These are phyloP conservation scores for Phorcus lineatus DNA, from an alignment of 2,888 invertebrate genomes.

Conservation along the genomic window DNA sequence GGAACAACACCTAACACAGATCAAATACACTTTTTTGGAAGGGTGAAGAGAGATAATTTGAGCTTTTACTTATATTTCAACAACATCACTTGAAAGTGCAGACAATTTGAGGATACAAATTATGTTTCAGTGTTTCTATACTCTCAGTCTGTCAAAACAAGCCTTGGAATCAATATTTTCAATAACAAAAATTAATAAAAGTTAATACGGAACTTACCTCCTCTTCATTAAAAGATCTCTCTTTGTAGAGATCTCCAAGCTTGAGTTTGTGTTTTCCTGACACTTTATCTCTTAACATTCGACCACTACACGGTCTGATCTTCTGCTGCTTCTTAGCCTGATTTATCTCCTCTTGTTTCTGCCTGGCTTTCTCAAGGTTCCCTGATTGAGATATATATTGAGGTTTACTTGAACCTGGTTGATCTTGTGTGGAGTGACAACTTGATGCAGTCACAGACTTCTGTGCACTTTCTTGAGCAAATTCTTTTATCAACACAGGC, in stretches of 20 bases:
- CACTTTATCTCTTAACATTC: constrained; percentile 46
- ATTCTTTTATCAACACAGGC: too few relatives aligned
- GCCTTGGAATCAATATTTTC: background rate
- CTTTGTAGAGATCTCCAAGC: background rate
- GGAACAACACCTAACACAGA: too few relatives aligned
- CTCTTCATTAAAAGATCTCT: constrained; percentile 1
- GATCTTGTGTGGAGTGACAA: too few relatives aligned
- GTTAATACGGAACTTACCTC: background rate
- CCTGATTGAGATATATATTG: background rate
- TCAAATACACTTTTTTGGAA: too few relatives aligned
- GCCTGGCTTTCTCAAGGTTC: constrained; percentile 50
- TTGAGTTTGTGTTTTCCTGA: background rate
- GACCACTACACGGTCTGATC: constrained; percentile 53
- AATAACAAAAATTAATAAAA: background rate
- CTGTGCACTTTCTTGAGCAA: too few relatives aligned
- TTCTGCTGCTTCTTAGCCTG: constrained; percentile 43
- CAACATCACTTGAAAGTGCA: too few relatives aligned
- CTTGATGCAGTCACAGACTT: too few relatives aligned
- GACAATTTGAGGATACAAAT: too few relatives aligned
- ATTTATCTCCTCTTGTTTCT: constrained; percentile 55
- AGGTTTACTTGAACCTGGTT: background rate
- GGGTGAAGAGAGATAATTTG: too few relatives aligned
- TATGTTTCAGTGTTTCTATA: too few relatives aligned
- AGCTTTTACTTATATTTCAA: too few relatives aligned
- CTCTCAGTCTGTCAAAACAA: too few relatives aligned